Conservation (phyloP, 2,113 vertebrate genomes). For the Bufo bufo region DNA sequence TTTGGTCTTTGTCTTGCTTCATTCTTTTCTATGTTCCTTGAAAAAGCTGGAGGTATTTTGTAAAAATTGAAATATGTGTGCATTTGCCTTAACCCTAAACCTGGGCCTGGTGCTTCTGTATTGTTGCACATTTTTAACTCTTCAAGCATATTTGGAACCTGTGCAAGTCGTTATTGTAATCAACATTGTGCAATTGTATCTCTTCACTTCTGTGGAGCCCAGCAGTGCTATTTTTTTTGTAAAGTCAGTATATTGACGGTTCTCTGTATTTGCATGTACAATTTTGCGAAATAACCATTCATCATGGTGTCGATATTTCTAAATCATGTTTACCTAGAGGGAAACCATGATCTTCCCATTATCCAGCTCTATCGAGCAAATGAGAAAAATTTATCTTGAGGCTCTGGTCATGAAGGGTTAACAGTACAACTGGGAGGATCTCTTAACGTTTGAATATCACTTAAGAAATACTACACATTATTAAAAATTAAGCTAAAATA, state of each 20-base stretch:
- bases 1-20: neutral
- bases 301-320: neutral
- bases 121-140: conserved; percentile 69
- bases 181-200: conserved; percentile 79
- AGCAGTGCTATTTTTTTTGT: conserved; percentile 90
- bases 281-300: neutral
- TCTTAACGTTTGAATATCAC: neutral
- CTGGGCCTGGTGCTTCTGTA: conserved; percentile 42
- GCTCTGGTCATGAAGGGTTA: neutral
- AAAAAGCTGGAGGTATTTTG: conserved; percentile 21
- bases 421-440: neutral
- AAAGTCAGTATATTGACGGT: conserved; percentile 66
- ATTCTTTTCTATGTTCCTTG: conserved; percentile 4
- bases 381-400: neutral
- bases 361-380: neutral
- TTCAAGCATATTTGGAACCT: conserved; percentile 71
- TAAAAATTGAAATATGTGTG: conserved; percentile 31
- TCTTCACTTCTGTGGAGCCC: conserved; percentile 81
- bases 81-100: conserved; percentile 34
- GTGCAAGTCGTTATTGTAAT: conserved; percentile 80
- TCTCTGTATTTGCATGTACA: conserved; percentile 29
- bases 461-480: neutral
- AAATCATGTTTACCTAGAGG: neutral
- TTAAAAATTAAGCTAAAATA: neutral
- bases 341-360: neutral